Conservation (phyloP, 2,888 invertebrate species). For the Bombylius discolor region DNA sequence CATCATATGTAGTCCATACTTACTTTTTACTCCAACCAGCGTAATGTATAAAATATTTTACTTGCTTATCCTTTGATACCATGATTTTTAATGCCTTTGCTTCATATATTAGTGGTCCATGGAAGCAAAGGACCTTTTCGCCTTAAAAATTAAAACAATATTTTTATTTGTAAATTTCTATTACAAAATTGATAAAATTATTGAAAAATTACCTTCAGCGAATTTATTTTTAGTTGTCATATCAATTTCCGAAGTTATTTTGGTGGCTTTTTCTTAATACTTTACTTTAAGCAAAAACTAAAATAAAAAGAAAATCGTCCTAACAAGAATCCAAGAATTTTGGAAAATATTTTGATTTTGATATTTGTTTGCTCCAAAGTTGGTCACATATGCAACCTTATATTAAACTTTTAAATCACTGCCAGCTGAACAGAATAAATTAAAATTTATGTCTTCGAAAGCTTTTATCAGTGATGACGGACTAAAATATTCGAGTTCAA, state of each 20-base stretch:
- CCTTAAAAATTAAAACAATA: conserved; percentile 43
- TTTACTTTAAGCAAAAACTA: background rate
- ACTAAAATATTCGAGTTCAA: no score
- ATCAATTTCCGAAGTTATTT: conserved; percentile 19
- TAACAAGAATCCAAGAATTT: no score
- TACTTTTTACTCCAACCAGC: conserved; percentile 98
- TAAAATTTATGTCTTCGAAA: no score
- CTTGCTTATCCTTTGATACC: conserved; percentile 70
- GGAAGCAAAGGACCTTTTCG: conserved; percentile 86
- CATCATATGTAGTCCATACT: conserved; percentile 20
- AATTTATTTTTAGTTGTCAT: conserved; percentile 59
- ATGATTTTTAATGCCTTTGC: conserved; percentile 85
- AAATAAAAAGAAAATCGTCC: background rate
- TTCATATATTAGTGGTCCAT: conserved; percentile 91
- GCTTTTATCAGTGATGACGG: no score
- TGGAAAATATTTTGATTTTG: no score
- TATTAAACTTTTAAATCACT: no score
- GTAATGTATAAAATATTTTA: conserved; percentile 89
- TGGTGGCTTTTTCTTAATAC: conserved; percentile 12
- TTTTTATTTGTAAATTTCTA: background rate
- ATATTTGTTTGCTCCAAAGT: no score
- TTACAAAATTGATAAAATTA: background rate
- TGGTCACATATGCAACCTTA: no score
- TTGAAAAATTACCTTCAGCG: conserved; percentile 47
- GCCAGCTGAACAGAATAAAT: no score